Evolutionary conservation across 2,797 vertebrate genomes (phyloP).

Genomic region (Mus minutoides): DNA sequence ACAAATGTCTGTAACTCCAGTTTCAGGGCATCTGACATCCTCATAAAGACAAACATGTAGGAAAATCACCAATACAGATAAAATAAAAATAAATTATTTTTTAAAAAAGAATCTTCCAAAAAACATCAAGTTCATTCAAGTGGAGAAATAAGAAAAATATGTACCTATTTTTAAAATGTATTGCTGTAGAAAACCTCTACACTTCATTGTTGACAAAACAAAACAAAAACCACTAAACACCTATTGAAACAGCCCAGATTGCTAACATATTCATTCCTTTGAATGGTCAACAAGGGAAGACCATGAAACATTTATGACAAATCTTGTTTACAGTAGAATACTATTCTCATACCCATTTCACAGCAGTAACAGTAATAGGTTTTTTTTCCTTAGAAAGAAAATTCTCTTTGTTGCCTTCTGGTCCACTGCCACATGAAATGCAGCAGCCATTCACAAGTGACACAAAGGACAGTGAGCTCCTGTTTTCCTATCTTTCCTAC

Average conservation of each 20-base stretch:
- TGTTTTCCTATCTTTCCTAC: background rate
- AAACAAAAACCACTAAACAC: constrained; percentile 50
- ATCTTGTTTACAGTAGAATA: constrained; percentile 42
- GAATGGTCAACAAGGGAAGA: background rate
- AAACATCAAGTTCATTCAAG: background rate
- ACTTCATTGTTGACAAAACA: constrained; percentile 35
- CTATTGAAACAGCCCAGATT: background rate
- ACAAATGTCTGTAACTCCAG: background rate
- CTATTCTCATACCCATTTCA: constrained; percentile 41
- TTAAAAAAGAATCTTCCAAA: background rate
- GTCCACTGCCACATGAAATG: background rate
- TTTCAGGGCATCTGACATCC: background rate
- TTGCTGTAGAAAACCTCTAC: constrained; percentile 48
- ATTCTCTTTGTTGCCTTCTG: background rate
- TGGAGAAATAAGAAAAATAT: constrained; percentile 25
- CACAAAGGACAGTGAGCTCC: background rate
- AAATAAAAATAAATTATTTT: background rate
- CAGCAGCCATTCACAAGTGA: background rate
- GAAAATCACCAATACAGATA: background rate
- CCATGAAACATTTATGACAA: constrained; percentile 50
- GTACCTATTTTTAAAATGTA: constrained; percentile 40
- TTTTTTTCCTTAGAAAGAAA: constrained; percentile 7
- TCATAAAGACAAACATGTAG: background rate
- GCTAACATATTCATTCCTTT: constrained; percentile 43
- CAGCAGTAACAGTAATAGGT: background rate